Evolutionary conservation across 1,140 invertebrate species (phyloP).

Genomic region (Zaprionus tsacasi): DNA sequence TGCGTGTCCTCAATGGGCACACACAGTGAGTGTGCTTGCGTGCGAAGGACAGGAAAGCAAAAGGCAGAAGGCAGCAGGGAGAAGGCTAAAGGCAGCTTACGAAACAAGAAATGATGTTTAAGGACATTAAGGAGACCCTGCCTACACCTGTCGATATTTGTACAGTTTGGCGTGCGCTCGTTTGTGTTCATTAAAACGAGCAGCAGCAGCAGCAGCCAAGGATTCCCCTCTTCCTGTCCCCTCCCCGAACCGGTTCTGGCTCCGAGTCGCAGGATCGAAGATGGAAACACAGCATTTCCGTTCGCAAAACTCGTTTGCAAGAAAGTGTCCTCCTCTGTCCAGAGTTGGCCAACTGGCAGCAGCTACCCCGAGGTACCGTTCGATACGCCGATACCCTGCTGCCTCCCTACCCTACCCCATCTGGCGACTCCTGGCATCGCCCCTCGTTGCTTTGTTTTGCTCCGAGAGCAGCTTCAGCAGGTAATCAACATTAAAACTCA

Average conservation of each 20-base stretch:
- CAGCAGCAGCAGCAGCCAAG: background rate
- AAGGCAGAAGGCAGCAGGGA: conserved; percentile 11
- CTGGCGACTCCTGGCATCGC: background rate
- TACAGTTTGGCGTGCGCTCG: conserved; percentile 76
- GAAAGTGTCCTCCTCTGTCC: conserved; percentile 34
- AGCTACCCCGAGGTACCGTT: conserved; percentile 28
- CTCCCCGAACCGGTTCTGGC: conserved; percentile 42
- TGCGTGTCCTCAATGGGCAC: conserved; percentile 67
- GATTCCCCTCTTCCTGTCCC: too few relatives aligned
- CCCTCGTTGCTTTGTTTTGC: conserved; percentile 8
- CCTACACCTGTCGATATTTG: conserved; percentile 79
- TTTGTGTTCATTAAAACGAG: conserved; percentile 35
- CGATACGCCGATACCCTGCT: background rate
- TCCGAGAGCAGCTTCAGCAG: conserved; percentile 45
- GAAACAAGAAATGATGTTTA: conserved; percentile 65
- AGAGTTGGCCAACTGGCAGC: conserved; percentile 1
- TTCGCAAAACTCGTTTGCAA: conserved; percentile 47
- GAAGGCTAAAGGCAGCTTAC: conserved; percentile 13
- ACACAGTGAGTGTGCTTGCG: conserved; percentile 59
- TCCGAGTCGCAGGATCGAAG: conserved; percentile 34
- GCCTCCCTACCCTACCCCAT: background rate
- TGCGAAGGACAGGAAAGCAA: conserved; percentile 63
- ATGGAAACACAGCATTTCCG: conserved; percentile 46
- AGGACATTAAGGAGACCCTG: conserved; percentile 72
- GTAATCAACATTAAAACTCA: conserved; percentile 81